A percentile compares a stretch with the other conserved stretches of the same genome.
These are phyloP conservation scores for Mythimna impura DNA, from an alignment of 2,888 invertebrate genomes.

Conservation along the genomic window DNA sequence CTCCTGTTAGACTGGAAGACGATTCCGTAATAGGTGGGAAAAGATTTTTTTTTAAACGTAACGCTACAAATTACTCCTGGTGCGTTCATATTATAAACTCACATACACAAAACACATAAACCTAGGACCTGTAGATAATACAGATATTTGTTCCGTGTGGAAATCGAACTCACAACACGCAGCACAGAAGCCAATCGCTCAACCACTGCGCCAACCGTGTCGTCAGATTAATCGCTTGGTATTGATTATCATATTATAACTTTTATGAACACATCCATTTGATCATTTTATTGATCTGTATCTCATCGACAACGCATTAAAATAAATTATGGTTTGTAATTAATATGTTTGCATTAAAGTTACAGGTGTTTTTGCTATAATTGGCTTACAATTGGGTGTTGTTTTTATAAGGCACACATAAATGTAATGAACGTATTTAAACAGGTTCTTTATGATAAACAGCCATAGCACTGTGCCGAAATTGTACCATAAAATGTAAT, in stretches of 20 bases:
- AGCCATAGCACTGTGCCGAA: not conserved
- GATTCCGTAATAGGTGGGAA: not conserved
- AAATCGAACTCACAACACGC: too few species aligned
- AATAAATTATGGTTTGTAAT: slow-evolving; percentile 14
- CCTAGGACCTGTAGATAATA: too few species aligned
- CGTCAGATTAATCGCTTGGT: not conserved
- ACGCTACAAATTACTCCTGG: too few species aligned
- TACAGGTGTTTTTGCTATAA: slow-evolving; percentile 1
- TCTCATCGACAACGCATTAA: slow-evolving; percentile 1
- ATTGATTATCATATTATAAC: not conserved
- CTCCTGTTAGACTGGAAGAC: not conserved
- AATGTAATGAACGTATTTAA: not conserved
- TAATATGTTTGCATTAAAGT: slow-evolving; percentile 8
- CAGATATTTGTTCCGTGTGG: too few species aligned
- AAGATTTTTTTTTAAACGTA: too few species aligned
- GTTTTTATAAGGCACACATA: not conserved
- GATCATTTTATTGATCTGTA: not conserved
- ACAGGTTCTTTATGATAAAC: slow-evolving; percentile 18
- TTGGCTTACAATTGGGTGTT: not conserved
- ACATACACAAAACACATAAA: too few species aligned
- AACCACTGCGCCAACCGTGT: not conserved
- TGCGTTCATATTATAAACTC: too few species aligned
- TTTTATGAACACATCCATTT: not conserved
- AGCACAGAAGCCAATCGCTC: not conserved
- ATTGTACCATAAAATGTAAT: slow-evolving; percentile 18